These are phyloP conservation scores for Nilaparvata lugens DNA, from an alignment of 1,140 invertebrate genomes.

Conservation along the genomic window DNA sequence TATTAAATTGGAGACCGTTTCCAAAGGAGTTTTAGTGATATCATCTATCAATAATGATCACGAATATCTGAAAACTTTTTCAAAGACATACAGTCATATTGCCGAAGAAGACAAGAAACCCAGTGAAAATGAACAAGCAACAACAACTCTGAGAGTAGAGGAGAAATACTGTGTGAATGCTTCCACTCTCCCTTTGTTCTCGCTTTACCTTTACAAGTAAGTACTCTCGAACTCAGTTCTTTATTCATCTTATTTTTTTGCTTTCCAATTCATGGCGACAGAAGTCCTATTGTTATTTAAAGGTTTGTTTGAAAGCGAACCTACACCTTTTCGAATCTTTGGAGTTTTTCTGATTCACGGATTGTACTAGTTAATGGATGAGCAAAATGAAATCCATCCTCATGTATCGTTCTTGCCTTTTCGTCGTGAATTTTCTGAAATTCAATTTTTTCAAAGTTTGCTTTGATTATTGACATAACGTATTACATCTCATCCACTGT, in stretches of 20 bases:
- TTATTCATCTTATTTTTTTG: not conserved
- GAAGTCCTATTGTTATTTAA: too few relatives aligned
- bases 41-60: slow-evolving; percentile 45
- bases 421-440: too few relatives aligned
- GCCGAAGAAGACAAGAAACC: slow-evolving; percentile 30
- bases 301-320: too few relatives aligned
- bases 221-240: slow-evolving; percentile 20
- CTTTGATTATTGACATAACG: too few relatives aligned
- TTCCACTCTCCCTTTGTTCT: slow-evolving; percentile 52
- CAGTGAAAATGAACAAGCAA: slow-evolving; percentile 24
- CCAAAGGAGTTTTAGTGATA: slow-evolving; percentile 58
- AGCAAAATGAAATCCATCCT: too few relatives aligned
- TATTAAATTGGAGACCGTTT: slow-evolving; percentile 42
- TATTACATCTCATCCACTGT: too few relatives aligned
- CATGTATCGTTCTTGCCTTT: too few relatives aligned
- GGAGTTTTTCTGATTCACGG: too few relatives aligned
- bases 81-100: slow-evolving; percentile 33
- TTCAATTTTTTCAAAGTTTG: too few relatives aligned
- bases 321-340: too few relatives aligned
- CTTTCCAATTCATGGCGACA: not conserved
- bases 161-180: slow-evolving; percentile 63
- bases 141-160: slow-evolving; percentile 42
- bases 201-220: slow-evolving; percentile 45
- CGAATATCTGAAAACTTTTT: slow-evolving; percentile 38
- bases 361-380: too few relatives aligned